These are phyloP conservation scores for Leptinotarsa tumamoca DNA, from an alignment of 2,888 invertebrate genomes.

Conservation along the genomic window DNA sequence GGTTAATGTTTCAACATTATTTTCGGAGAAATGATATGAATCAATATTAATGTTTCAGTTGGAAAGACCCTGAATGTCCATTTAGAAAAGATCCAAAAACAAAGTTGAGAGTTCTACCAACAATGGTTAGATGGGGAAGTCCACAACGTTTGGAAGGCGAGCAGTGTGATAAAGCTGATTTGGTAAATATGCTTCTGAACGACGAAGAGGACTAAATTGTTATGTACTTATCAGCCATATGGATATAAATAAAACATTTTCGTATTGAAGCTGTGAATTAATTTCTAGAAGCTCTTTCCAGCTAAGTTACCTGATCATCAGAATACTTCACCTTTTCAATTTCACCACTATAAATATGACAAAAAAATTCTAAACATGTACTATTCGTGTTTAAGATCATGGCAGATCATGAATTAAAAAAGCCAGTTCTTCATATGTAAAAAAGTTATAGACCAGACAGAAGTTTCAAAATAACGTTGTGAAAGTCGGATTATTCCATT, in stretches of 20 bases:
- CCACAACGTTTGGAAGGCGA: conserved; percentile 84
- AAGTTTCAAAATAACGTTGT: too few relatives aligned
- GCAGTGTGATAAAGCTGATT: conserved; percentile 78
- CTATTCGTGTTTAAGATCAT: too few relatives aligned
- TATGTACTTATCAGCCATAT: conserved; percentile 23
- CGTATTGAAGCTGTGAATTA: neutral
- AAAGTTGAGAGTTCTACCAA: conserved; percentile 83
- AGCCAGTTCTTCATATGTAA: too few relatives aligned
- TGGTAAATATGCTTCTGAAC: conserved; percentile 84
- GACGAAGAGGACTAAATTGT: conserved; percentile 72
- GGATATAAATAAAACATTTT: conserved; percentile 19
- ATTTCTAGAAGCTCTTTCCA: too few relatives aligned
- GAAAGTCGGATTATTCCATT: too few relatives aligned
- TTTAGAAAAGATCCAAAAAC: conserved; percentile 83
- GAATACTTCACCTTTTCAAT: too few relatives aligned
- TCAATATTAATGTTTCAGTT: conserved; percentile 69
- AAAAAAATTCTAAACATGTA: too few relatives aligned
- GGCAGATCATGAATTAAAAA: too few relatives aligned
- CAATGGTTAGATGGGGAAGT: conserved; percentile 82
- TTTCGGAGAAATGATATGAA: neutral
- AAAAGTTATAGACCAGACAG: too few relatives aligned
- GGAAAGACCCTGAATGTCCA: conserved; percentile 85
- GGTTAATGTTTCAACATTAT: too few relatives aligned
- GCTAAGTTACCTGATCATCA: too few relatives aligned
- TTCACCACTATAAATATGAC: too few relatives aligned